These are phyloP conservation scores for Notodonta dromedarius DNA, from an alignment of 2,888 invertebrate genomes.

Conservation along the genomic window DNA sequence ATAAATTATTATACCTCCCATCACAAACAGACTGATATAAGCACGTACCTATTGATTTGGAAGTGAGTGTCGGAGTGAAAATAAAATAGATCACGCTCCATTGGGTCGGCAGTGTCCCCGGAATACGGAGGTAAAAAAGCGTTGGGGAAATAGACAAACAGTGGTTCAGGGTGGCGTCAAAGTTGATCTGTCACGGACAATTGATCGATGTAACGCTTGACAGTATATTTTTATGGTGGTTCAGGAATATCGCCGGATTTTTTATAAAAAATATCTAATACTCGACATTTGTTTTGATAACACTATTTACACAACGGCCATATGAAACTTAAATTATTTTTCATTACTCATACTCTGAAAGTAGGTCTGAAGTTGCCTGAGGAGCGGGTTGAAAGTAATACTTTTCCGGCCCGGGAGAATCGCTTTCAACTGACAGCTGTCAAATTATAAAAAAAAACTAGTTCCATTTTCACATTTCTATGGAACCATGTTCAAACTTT, in stretches of 20 bases:
- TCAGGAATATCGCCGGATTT: neutral
- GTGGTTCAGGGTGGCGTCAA: neutral
- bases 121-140: neutral
- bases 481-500: too few species aligned
- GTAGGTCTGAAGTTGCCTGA: too few species aligned
- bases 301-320: too few species aligned
- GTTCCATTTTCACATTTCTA: too few species aligned
- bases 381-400: too few species aligned
- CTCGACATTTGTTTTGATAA: too few species aligned
- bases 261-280: too few species aligned
- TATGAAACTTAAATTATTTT: too few species aligned
- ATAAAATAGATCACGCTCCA: conserved; percentile 3
- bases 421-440: too few species aligned
- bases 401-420: too few species aligned
- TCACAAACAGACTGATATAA: conserved; percentile 8
- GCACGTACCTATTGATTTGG: neutral
- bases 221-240: neutral
- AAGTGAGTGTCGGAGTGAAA: conserved; percentile 1
- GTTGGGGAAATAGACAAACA: neutral
- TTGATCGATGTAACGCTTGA: neutral
- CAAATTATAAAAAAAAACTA: too few species aligned
- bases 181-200: conserved; percentile 3
- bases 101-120: neutral
- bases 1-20: neutral
- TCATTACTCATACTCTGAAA: too few species aligned